Evolutionary conservation across 2,797 vertebrate genomes (phyloP).

Genomic region (Pipistrellus pipistrellus): DNA sequence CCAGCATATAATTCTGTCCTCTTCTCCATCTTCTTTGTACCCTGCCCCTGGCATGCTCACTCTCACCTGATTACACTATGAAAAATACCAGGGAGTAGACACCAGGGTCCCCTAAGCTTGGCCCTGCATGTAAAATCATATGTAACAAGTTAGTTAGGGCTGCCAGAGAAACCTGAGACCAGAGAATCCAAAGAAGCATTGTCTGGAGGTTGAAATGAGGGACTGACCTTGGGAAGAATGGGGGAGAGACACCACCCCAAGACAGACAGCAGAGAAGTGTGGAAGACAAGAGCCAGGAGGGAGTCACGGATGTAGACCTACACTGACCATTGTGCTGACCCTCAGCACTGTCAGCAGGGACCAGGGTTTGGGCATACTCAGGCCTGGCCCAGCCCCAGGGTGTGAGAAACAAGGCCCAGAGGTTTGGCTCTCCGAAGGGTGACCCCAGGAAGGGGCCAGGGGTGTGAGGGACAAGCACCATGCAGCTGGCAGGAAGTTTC

Average conservation of each 20-base stretch:
- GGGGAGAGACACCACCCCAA: neutral
- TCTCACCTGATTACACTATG: conserved; percentile 17
- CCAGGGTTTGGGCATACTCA: conserved; percentile 48
- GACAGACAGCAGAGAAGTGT: conserved; percentile 59
- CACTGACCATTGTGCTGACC: conserved; percentile 18
- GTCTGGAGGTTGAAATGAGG: neutral
- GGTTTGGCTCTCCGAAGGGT: conserved; percentile 64
- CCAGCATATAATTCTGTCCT: conserved; percentile 10
- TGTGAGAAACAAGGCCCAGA: conserved; percentile 81
- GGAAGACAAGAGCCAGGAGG: conserved; percentile 51
- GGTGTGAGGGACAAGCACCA: conserved; percentile 70
- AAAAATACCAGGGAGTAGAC: conserved; percentile 25
- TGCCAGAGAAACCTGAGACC: conserved; percentile 31
- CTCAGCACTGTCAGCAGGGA: neutral
- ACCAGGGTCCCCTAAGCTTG: conserved; percentile 25
- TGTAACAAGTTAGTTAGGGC: neutral
- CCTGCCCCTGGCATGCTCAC: neutral
- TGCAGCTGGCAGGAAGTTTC: conserved; percentile 68
- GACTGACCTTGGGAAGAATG: neutral
- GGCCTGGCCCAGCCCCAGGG: conserved; percentile 77
- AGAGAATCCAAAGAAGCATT: conserved; percentile 4
- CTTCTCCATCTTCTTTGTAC: neutral
- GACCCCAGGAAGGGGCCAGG: conserved; percentile 56
- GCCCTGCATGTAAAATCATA: conserved; percentile 33
- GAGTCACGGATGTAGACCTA: neutral